A percentile compares a stretch with the other conserved stretches of the same genome.
Conservation (phyloP, 2,797 vertebrate genomes). For the Platyrinchus mystaceus region DNA sequence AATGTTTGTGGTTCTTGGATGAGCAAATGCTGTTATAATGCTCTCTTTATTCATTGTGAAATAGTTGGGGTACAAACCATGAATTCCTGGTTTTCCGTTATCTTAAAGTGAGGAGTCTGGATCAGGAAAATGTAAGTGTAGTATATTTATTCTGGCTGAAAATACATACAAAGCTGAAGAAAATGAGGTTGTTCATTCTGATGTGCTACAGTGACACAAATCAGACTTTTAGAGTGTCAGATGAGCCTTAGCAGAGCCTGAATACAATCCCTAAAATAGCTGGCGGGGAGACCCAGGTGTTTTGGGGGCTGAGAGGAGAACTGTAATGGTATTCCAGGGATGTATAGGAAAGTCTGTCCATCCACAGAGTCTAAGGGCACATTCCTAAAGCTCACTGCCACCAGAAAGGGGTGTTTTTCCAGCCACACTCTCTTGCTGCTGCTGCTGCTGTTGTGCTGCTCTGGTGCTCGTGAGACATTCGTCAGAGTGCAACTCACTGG, state of each 20-base stretch:
- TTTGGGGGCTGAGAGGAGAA: neutral
- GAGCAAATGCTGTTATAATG: conserved; percentile 42
- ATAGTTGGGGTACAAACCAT: conserved; percentile 51
- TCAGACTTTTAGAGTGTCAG: neutral
- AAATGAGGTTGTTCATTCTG: neutral
- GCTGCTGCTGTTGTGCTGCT: neutral
- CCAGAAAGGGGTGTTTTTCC: neutral
- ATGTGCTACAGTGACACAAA: neutral
- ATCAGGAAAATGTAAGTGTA: conserved; percentile 50
- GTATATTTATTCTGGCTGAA: conserved; percentile 27
- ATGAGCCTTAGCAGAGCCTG: neutral
- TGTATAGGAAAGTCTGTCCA: neutral
- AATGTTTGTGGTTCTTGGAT: conserved; percentile 35
- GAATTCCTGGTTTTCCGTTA: conserved; percentile 37
- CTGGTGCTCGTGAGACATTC: neutral
- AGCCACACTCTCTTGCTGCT: neutral
- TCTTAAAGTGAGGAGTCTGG: conserved; percentile 56
- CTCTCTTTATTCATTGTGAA: conserved; percentile 55
- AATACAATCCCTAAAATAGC: neutral
- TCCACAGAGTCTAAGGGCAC: neutral
- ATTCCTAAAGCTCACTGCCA: neutral
- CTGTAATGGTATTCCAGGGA: neutral
- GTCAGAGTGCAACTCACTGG: neutral
- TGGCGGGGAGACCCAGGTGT: neutral
- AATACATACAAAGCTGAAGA: conserved; percentile 14